phyloP scores from a whole-genome alignment of 2,888 invertebrate genomes.

The Saturnia pavonia region DNA sequence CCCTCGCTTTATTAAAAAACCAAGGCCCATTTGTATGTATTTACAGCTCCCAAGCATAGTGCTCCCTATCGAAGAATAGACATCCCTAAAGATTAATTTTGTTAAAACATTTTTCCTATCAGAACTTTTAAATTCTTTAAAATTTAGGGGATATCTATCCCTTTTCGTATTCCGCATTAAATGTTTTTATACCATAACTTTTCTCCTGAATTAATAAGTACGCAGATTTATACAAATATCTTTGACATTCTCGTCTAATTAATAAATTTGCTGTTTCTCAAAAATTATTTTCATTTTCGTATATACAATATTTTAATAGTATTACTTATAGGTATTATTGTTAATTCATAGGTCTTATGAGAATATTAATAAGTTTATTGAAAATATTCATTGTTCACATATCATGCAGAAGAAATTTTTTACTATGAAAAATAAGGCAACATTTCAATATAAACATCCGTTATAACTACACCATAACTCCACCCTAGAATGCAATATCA shows the following conservation, averaged over 20 bases:
- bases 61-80: constrained; percentile 63
- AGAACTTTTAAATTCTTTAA: constrained; percentile 7
- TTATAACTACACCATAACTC: constrained; percentile 54
- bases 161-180: background rate
- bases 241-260: background rate
- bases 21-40: constrained; percentile 78
- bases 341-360: too few species aligned
- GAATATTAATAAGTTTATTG: too few species aligned
- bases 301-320: too few species aligned
- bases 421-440: constrained; percentile 23
- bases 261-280: background rate
- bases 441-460: constrained; percentile 55
- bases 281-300: too few species aligned
- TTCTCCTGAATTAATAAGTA: constrained; percentile 34
- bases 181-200: background rate
- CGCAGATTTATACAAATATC: constrained; percentile 43
- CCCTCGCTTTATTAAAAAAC: constrained; percentile 80
- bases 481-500: constrained; percentile 65
- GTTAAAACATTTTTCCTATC: constrained; percentile 67
- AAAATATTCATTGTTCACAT: too few species aligned
- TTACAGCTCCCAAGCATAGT: constrained; percentile 63
- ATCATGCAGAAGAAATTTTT: too few species aligned
- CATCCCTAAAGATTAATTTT: constrained; percentile 74
- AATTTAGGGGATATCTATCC: constrained; percentile 8
- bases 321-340: too few species aligned